Evolutionary conservation across 2,797 vertebrate species (phyloP), one percentile per base, ranked within the genome.

Genomic region (Spinibarbus caldwelli): DNA sequence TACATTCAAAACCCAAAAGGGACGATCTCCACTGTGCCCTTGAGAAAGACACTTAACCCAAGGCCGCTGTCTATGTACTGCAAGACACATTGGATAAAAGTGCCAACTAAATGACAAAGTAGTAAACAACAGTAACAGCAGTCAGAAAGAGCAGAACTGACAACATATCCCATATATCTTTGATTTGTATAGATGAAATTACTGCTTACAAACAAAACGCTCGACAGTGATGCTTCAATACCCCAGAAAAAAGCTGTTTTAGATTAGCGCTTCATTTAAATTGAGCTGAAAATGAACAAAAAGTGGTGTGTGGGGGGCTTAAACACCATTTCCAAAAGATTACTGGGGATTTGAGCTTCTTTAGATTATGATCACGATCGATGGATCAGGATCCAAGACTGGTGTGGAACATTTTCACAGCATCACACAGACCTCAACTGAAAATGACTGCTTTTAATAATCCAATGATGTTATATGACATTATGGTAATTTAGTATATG

Each of bases 111-210:
- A 75, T 52, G 82, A 45, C 73, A 68, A 78, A 67, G 47, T 45
- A 68, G 73, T 57, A 84, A 84, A 84, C 36, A 52, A 6, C 1
- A 83, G 43, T 64, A 82, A 73, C 14, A 12, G 21, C 38, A 49
- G 26, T 6, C 52, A 82, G 29, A 73, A 43, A 82, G 38, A 76
- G 23, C 12, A 84, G 47, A 78, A 84, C 34, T 68, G 73, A 54
- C 34, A 57, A 7, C 62, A 77, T 10, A 26, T 31, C 6, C 45
- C 12, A 70, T 57, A 78, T 12, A 68, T 68, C 72, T 77, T 6
- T 57, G 34, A 84, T 67, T 68, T n/a, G 34, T 66, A 26, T 75
- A 43, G 23, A 31, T 78, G 2, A 21, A 64, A 43, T 78, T 12
- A 78, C 4, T 5, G n/a, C 62, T 78, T 43, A 29, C n/a, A 21